Base-by-base conservation (phyloP, 2,888 invertebrate genomes). In the Sesia bembeciformis region DNA sequence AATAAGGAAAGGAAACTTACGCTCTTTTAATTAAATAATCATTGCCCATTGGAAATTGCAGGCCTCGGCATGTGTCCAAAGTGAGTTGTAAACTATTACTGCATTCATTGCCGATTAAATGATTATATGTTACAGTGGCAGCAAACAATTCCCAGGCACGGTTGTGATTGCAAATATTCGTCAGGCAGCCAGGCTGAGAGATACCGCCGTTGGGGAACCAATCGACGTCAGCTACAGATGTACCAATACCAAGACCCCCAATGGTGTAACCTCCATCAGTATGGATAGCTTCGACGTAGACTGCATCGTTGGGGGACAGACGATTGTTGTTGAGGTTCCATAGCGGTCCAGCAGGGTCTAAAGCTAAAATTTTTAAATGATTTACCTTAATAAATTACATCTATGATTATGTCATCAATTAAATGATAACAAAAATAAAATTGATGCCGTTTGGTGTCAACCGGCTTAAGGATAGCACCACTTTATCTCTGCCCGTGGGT, bases 121-220 rank as follows among this genome's bases (percentile, higher is more conserved):
- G 78, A 57, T 80, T 68, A 55, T 69, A 57, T 0, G 64, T 65
- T 1, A 82, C 62, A 0, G 72, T 65, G 3, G 79, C 61, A 3
- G 71, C 75, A 40, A 78, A 81, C 0, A 74, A 54, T 53, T 76
- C 64, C 74, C 74, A 81, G 1, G 81, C 68, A 4, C 77, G 70
- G 53, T 72, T 69, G 58, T 81, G 81, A 56, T 72, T 71, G 58
- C 81, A 81, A 4, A 74, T 5, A 39, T 61, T 62, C n/a, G 69
- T 69, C 3, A 61, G 3, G 42, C 81, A 82, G 0, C 74, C 78
- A 3, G 81, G 79, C 56, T 82, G 80, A 7, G 62, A 62, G 40
- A 53, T 67, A 3, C 92, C 92, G 49, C 86, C 82, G 58, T 92
- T 92, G n/a, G 90, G 90, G 79, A 87, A 92, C 72, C 91, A 92